phyloP scores from a whole-genome alignment of 1,140 invertebrate genomes.

The Manduca sexta region DNA sequence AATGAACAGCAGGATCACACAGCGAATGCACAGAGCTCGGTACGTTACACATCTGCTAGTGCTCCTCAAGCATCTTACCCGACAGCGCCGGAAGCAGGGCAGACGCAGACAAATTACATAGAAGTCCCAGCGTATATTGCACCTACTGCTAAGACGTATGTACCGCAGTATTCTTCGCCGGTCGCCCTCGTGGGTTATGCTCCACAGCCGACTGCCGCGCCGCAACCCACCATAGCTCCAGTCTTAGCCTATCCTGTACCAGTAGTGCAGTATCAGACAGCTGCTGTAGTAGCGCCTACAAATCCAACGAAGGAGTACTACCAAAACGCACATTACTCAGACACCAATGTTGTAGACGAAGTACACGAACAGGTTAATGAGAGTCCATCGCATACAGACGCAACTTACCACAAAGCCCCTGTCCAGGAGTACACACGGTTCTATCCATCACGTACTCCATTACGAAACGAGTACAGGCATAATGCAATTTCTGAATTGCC shows the following conservation, averaged over 20 bases:
- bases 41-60: constrained; percentile 24
- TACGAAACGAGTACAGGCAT: constrained; percentile 42
- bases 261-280: constrained; percentile 36
- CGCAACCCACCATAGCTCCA: constrained; percentile 36
- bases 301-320: constrained; percentile 35
- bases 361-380: constrained; percentile 34
- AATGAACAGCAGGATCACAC: constrained; percentile 34
- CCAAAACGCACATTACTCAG: constrained; percentile 34
- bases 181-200: constrained; percentile 43
- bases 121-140: constrained; percentile 42
- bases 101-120: constrained; percentile 43
- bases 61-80: constrained; percentile 23
- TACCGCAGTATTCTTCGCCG: constrained; percentile 35
- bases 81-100: constrained; percentile 27
- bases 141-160: constrained; percentile 39
- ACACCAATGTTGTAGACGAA: constrained; percentile 42
- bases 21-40: constrained; percentile 18
- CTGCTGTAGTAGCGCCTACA: constrained; percentile 31
- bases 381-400: constrained; percentile 33
- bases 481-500: constrained; percentile 38
- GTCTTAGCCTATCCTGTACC: constrained; percentile 47
- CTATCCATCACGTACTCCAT: constrained; percentile 44
- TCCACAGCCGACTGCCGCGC: constrained; percentile 36
- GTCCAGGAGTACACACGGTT: constrained; percentile 39
- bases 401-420: constrained; percentile 26